Base-by-base conservation (phyloP, 1,140 invertebrate genomes). In the Caerostris extrusa region DNA sequence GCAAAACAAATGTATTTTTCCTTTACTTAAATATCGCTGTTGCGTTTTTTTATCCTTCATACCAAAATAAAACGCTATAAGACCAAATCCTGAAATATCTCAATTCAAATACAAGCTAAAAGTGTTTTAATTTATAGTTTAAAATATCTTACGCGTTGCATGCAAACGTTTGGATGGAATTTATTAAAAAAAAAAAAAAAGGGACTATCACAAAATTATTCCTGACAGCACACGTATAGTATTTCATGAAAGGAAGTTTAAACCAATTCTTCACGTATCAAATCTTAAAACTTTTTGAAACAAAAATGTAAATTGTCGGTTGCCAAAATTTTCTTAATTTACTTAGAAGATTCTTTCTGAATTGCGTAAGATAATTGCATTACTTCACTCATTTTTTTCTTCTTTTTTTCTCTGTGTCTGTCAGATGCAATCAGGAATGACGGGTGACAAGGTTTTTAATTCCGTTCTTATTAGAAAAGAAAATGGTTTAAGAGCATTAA, bases 401-500 rank as follows among this genome's bases (percentile, higher is more conserved):
- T 77, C 53, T 77, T 77, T 77, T 77, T 77, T 7, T 10, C 7
- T 50, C 71, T 12, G 8, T 50, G 71, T 77, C 34, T 50, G 71
- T 77, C 71, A 77, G 8, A 77, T 50, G 71, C 71, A 77, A 77
- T 77, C 71, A 77, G 12, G 53, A 77, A 12, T 50, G 71, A 77
- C 71, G 71, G 19, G 12, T 77, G 34, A 53, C 71, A 77, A 50
- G 5, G 71, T 50, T 77, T 77, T 77, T 77, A 77, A 77, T 77
- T 77, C 71, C 71, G 10, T 19, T 77, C 3, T 77, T 77, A 77
- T 77, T 77, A 77, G 34, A 77, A 77, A 50, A 77, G 71, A 77
- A 77, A 77, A 77, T 77, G 71, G 34, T 50, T 77, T 77, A 77
- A 77, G 71, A 77, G 69, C 19, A 10, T 34, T 12, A 53, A 77